Base-by-base conservation (phyloP, 2,888 invertebrate genomes). In the Chironomus tentans region DNA sequence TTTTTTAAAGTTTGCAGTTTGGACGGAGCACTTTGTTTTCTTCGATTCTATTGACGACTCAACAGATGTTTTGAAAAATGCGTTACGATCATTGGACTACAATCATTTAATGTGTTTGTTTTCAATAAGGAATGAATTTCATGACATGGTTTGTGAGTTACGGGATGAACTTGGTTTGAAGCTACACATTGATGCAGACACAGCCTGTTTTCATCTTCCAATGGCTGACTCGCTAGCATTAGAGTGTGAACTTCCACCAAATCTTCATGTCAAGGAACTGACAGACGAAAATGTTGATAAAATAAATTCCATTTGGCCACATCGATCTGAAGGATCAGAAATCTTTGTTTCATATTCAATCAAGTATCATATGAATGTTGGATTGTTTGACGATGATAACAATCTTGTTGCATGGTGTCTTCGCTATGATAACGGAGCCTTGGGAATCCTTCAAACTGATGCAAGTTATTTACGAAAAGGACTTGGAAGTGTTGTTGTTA, bases 371-470 rank as follows among this genome's bases (percentile, higher is more conserved):
- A 70, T 77, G 21, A 82, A 79, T 78, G 78, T 82, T 77, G 83
- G 82, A 1, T 78, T 82, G 0, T 83, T 80, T 1, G 84, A 80
- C 77, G 77, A 78, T 0, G 79, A 76, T 12, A 77, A 79, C n/a
- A 79, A 82, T 71, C 76, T 84, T 28, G 79, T 83, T 0, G 84
- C 82, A 2, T 84, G 84, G 84, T 83, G 82, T 77, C 78, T 83
- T 5, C 79, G 69, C 4, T 76, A 69, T 48, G 69, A 76, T 24
- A 69, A 68, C 5, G 82, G 82, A 15, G 80, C 81, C 6, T 77
- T 82, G 2, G 82, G 81, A 4, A 80, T 80, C 1, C 77, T 82
- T 24, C 81, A 82, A 77, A 81, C 81, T 1, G 79, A 79, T 62
- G 79, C 81, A 2, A 68, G 78, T 0, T 78, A 80, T 77, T 78